These are phyloP conservation scores for Nyctalus aviator DNA, from an alignment of 2,797 vertebrate species.

Conservation along the genomic window DNA sequence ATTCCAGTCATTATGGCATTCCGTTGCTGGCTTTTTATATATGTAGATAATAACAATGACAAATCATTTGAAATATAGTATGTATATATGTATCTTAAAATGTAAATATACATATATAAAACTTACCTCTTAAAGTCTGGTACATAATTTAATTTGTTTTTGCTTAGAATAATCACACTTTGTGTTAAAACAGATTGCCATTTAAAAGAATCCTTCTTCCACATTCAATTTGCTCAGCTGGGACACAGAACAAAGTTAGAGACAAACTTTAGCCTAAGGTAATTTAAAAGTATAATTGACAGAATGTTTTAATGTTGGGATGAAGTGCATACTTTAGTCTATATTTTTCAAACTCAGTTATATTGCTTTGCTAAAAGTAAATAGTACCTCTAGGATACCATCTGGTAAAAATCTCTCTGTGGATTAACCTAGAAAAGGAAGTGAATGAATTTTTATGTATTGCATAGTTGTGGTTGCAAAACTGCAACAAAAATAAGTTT, in stretches of 20 bases:
- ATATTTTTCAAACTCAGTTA: conserved; percentile 72
- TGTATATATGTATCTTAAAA: not conserved
- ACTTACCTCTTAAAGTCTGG: conserved; percentile 36
- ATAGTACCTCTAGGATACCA: conserved; percentile 79
- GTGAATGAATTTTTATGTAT: conserved; percentile 81
- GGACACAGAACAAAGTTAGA: conserved; percentile 50
- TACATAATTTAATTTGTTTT: conserved; percentile 43
- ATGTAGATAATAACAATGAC: not conserved
- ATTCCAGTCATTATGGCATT: too few relatives aligned
- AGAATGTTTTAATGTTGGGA: conserved; percentile 69
- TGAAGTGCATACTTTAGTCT: conserved; percentile 64
- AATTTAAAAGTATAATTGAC: conserved; percentile 65
- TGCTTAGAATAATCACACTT: conserved; percentile 58
- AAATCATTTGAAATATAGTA: not conserved
- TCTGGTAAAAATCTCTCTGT: conserved; percentile 78
- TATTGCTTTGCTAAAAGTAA: conserved; percentile 76
- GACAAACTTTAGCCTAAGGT: conserved; percentile 33
- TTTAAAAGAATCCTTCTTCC: conserved; percentile 36
- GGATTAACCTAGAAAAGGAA: conserved; percentile 78
- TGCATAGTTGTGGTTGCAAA: conserved; percentile 82
- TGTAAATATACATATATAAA: not conserved
- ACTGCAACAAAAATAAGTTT: conserved; percentile 80
- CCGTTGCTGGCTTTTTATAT: too few relatives aligned
- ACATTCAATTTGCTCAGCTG: conserved; percentile 50
- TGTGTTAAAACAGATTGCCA: conserved; percentile 46